Conservation (phyloP, 2,797 vertebrate species). For the Pipistrellus nathusii region DNA sequence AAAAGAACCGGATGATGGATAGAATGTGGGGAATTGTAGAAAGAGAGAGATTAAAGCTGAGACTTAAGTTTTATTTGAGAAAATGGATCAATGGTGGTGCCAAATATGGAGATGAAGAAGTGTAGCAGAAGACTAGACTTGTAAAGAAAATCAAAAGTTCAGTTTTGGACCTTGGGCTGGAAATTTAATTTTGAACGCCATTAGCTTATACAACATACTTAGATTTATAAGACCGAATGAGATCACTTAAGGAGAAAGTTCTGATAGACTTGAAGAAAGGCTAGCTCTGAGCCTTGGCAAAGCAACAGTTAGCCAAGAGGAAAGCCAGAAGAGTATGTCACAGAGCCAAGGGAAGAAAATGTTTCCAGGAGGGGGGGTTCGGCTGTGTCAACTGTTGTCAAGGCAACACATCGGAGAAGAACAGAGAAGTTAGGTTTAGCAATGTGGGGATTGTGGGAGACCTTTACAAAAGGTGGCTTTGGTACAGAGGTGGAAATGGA, state of each 20-base stretch:
- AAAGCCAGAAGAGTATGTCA: not conserved
- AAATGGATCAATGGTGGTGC: not conserved
- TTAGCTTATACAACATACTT: not conserved
- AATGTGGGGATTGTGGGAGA: not conserved
- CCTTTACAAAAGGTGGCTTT: not conserved
- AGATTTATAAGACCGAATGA: not conserved
- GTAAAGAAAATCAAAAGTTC: conserved; percentile 14
- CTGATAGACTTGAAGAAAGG: not conserved
- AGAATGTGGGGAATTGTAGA: not conserved
- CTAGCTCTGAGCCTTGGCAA: not conserved
- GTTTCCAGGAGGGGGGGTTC: not conserved
- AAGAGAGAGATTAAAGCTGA: not conserved
- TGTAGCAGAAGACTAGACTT: not conserved
- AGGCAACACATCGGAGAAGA: not conserved
- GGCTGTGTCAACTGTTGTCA: not conserved
- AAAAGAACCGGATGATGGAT: not conserved
- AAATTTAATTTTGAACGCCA: conserved; percentile 43
- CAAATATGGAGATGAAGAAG: not conserved
- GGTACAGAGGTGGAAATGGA: not conserved
- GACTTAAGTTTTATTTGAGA: not conserved
- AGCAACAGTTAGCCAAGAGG: not conserved
- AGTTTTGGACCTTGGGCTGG: not conserved
- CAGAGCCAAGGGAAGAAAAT: not conserved
- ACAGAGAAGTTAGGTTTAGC: not conserved
- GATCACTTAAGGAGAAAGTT: not conserved